phyloP scores from a whole-genome alignment of 2,888 invertebrate genomes.

The Patella ulyssiponensis region DNA sequence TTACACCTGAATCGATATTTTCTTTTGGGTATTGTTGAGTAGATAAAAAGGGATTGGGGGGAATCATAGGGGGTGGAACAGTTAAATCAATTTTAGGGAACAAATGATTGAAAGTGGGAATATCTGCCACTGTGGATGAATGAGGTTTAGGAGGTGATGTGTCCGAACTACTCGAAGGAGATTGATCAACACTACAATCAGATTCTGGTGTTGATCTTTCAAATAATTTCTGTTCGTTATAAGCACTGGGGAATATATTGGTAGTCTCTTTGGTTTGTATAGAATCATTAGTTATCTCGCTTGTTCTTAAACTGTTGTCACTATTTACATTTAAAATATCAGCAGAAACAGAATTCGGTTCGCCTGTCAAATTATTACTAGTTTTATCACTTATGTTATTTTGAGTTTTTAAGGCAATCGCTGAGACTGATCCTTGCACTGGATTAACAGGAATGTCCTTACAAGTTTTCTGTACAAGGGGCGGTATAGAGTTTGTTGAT shows the following conservation, averaged over 20 bases:
- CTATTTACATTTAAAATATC: too few species aligned
- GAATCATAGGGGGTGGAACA: not conserved
- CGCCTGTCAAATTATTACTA: not conserved
- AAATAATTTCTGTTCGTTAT: not conserved
- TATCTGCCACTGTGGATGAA: not conserved
- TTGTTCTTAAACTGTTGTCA: too few species aligned
- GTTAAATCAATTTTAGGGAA: too few species aligned
- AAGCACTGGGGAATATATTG: not conserved
- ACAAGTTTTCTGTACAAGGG: not conserved
- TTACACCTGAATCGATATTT: not conserved
- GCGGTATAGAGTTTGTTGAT: not conserved
- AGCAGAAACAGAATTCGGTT: not conserved
- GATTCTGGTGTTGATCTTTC: not conserved
- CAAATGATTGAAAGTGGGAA: not conserved
- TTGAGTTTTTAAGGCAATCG: too few species aligned
- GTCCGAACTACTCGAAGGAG: not conserved
- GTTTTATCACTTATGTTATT: not conserved
- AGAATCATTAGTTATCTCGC: too few species aligned
- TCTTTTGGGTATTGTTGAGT: not conserved
- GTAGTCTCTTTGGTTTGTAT: not conserved
- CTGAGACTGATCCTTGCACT: too few species aligned
- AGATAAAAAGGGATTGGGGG: conserved; percentile 9
- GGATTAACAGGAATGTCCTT: not conserved
- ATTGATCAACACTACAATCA: not conserved
- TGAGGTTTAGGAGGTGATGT: not conserved